These are phyloP conservation scores for Hafferia zeledoni DNA, from an alignment of 2,797 vertebrate genomes.

Conservation along the genomic window DNA sequence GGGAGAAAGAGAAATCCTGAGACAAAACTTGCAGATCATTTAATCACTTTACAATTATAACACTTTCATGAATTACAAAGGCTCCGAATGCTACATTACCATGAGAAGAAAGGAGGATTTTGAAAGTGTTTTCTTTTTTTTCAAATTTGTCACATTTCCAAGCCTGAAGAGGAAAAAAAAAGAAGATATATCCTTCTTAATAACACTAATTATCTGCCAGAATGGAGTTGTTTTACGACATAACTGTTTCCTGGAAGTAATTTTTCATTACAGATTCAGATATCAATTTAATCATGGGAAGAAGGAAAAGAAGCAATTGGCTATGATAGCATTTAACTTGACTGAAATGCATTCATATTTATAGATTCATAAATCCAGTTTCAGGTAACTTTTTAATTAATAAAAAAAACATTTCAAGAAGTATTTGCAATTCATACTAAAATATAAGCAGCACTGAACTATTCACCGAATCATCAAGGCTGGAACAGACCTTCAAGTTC, in stretches of 20 bases:
- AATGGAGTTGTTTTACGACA: not conserved
- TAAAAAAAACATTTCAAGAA: slow-evolving; percentile 13
- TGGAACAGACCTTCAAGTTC: not conserved
- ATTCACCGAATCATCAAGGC: not conserved
- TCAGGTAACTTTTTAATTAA: not conserved
- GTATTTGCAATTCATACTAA: not conserved
- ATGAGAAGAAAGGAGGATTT: not conserved
- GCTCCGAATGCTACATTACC: not conserved
- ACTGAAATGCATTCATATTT: not conserved
- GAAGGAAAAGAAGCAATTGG: not conserved
- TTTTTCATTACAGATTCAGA: not conserved
- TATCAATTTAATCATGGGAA: not conserved
- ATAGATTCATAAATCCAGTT: not conserved
- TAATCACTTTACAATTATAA: not conserved
- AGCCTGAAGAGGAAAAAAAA: not conserved
- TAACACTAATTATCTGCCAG: not conserved
- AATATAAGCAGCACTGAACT: not conserved
- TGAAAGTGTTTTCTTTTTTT: not conserved
- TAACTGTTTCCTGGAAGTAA: not conserved
- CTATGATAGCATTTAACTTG: not conserved
- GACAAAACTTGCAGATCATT: not conserved
- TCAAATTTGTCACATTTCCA: not conserved
- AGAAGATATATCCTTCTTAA: not conserved
- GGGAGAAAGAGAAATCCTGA: not conserved
- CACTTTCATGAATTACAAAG: not conserved